Conservation (phyloP, 2,113 vertebrate genomes). For the Syngnathoides biaculeatus region DNA sequence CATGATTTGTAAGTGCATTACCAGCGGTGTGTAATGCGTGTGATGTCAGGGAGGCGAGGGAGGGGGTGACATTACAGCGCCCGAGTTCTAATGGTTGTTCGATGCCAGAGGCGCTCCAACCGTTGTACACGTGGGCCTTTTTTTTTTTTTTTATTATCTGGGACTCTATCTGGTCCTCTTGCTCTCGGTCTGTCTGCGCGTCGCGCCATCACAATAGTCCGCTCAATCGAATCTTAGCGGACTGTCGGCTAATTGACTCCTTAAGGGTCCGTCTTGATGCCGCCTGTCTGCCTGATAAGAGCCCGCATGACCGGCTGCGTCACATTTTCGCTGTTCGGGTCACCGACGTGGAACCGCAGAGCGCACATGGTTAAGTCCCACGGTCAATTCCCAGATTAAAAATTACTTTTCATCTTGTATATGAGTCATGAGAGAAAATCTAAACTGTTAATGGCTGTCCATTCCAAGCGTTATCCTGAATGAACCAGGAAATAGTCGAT, state of each 20-base stretch:
- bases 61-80: background rate
- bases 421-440: too few relatives aligned
- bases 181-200: background rate
- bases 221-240: background rate
- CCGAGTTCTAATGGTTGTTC: background rate
- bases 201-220: background rate
- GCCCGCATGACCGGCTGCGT: too few relatives aligned
- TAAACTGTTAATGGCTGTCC: too few relatives aligned
- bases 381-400: too few relatives aligned
- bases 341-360: too few relatives aligned
- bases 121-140: background rate
- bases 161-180: background rate
- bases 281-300: background rate
- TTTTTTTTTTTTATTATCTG: too few relatives aligned
- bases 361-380: too few relatives aligned
- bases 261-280: background rate
- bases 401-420: too few relatives aligned
- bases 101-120: background rate
- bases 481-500: too few relatives aligned
- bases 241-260: background rate
- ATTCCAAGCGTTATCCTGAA: too few relatives aligned
- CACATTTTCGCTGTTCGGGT: too few relatives aligned
- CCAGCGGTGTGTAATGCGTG: background rate
- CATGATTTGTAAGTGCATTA: background rate
- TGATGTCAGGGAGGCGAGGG: too few relatives aligned